phyloP scores from a whole-genome alignment of 2,888 invertebrate genomes.

The Trichopria drosophilae region DNA sequence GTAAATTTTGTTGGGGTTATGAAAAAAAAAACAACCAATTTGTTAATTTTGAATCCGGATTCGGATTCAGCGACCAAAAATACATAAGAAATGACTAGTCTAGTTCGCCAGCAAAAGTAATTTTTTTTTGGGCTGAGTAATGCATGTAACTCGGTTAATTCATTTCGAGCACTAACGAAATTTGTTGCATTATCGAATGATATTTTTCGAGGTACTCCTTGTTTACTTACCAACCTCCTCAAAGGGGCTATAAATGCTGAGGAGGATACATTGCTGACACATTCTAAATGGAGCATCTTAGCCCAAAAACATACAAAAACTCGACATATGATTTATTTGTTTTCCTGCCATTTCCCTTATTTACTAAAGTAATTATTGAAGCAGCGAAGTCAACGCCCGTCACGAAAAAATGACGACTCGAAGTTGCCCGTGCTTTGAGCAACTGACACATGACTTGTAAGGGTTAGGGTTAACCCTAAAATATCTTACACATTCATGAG shows the following conservation, averaged over 20 bases:
- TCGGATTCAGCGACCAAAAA: too few species aligned
- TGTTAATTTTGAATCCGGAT: too few species aligned
- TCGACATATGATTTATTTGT: slow-evolving; percentile 33
- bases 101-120: too few species aligned
- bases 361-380: slow-evolving; percentile 22
- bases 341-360: slow-evolving; percentile 24
- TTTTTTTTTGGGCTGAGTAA: too few species aligned
- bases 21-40: too few species aligned
- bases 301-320: slow-evolving; percentile 37
- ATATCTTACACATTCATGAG: slow-evolving; percentile 33
- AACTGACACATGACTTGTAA: too few species aligned
- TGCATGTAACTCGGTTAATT: slow-evolving; percentile 25
- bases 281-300: slow-evolving; percentile 37
- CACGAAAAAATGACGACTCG: slow-evolving; percentile 20
- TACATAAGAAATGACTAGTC: too few species aligned
- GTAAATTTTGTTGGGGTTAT: too few species aligned
- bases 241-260: slow-evolving; percentile 34
- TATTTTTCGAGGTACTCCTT: slow-evolving; percentile 30
- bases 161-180: slow-evolving; percentile 39
- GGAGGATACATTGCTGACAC: slow-evolving; percentile 31
- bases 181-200: slow-evolving; percentile 41
- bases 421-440: slow-evolving; percentile 16
- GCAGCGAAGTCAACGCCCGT: slow-evolving; percentile 28
- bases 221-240: slow-evolving; percentile 34
- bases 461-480: slow-evolving; percentile 12